Evolutionary conservation across 2,888 invertebrate genomes (phyloP), one percentile per base, ranked within the genome.

Genomic region (Cremastinae sp.): DNA sequence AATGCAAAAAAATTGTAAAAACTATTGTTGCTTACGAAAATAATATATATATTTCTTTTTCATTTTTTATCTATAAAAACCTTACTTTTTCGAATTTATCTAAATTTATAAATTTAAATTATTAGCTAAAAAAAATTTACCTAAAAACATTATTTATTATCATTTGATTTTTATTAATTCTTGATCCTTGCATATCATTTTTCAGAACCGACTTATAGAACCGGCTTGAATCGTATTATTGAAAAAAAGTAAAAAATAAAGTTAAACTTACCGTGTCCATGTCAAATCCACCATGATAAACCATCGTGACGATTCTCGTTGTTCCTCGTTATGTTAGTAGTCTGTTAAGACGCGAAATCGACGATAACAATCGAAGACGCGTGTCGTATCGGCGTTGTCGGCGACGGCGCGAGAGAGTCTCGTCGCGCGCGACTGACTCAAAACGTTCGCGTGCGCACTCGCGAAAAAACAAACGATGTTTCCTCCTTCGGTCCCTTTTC

Each of bases 251-350:
- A 9, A 49, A 49, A 4, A n/a, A 14, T 8, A 49, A 49, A 12
- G n/a, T 12, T 12, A 35, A 53, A 83, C 88, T 88, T 78, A 88
- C 88, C 84, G 88, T 84, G 78, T 88, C 87, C 84, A 88, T 88
- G 49, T 88, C 88, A 83, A 88, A 84, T 78, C 81, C 82, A 76
- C 83, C 83, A 64, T 83, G 84, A 80, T 88, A 87, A 64, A 88
- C 87, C 88, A 88, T 88, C 75, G 79, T 77, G 66, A 65, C 51
- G 59, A 10, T 55, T 12, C 47, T 58, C 10, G 14, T 65, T 47
- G 45, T 73, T 74, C 56, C 35, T 37, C 16, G 37, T 28, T 41
- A 39, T 51, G 62, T 53, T 5, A 8, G 9, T 1, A 22, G 62
- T 14, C 18, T n/a, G 37, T 28, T 64, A 10, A 7, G 20, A 45